Percentiles rank a stretch among this genome's conserved stretches.
These are phyloP conservation scores for Eilema griseolum DNA, from an alignment of 2,888 invertebrate genomes.

Conservation along the genomic window DNA sequence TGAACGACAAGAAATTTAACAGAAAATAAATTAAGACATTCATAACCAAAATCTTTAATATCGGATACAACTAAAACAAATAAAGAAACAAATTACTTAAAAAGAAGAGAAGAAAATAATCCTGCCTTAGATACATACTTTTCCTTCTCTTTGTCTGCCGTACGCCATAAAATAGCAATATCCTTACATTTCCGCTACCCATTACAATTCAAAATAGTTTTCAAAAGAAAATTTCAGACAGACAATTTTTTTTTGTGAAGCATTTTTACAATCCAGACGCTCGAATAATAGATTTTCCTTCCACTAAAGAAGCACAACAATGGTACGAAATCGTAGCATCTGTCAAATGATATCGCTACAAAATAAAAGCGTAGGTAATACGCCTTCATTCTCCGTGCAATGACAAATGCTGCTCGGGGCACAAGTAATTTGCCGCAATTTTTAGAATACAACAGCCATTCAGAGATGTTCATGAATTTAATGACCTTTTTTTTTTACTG, in stretches of 20 bases:
- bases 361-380: constrained; percentile 55
- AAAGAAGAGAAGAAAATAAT: background rate
- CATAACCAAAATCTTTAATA: no score
- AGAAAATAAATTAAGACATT: background rate
- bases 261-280: constrained; percentile 50
- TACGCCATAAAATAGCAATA: background rate
- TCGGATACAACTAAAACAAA: background rate
- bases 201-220: background rate
- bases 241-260: constrained; percentile 28
- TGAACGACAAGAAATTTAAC: background rate
- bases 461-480: constrained; percentile 22
- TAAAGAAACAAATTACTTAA: background rate
- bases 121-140: background rate
- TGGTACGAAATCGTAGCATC: constrained; percentile 63
- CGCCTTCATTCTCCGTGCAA: constrained; percentile 52
- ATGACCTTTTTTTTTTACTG: background rate
- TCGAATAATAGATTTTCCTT: constrained; percentile 46
- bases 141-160: background rate
- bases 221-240: constrained; percentile 5
- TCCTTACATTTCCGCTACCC: background rate
- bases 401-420: constrained; percentile 67
- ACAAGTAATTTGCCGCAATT: constrained; percentile 67
- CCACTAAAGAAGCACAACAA: constrained; percentile 62
- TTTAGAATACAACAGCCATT: constrained; percentile 46
- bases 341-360: constrained; percentile 68